Base-by-base conservation (phyloP, 2,797 vertebrate species). In the Acanthurus tractus region DNA sequence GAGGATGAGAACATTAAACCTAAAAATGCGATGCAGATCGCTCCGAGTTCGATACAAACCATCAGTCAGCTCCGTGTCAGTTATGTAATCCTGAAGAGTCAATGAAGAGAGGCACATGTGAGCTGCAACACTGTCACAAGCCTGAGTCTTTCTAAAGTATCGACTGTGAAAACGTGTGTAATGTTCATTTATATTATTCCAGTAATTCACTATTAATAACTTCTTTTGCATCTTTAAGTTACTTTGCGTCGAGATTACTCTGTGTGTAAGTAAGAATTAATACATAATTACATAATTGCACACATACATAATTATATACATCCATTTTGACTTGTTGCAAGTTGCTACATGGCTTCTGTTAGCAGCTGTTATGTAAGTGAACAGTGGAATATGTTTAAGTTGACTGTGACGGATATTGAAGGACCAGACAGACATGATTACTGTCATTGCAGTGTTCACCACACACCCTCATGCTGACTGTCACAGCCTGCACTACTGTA, bases 1-100 rank as follows among this genome's bases (percentile, higher is more conserved):
- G 22, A 48, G 11, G 46, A 18, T 23, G 23, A 50, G 29, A 61
- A 44, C 45, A 72, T 59, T 40, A 62, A 61, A 64, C 42, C 25
- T 61, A 36, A 22, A 55, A 55, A 44, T 48, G 17, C 49, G 70
- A 64, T 64, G 46, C 36, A 49, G 29, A 38, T 23, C 17, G 62
- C 46, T 42, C 22, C 3, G 10, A 50, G 52, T 46, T 34, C 58
- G 36, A 36, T 34, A 34, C 44, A 18, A 15, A 11, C 22, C 40
- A 69, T 46, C 46, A 40, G 40, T 76, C 57, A 44, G 8, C 20
- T n/a, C 15, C 46, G 45, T 20, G 36, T 53, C 34, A 53, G 17
- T 58, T 17, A 48, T 46, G 17, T 48, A 29, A 46, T 54, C 22
- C 38, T 53, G 56, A 22, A 40, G 14, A 63, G 44, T 63, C 54